Evolutionary conservation across 2,113 vertebrate species (phyloP), one percentile per base, ranked within the genome.

Genomic region (Petroica traversi): DNA sequence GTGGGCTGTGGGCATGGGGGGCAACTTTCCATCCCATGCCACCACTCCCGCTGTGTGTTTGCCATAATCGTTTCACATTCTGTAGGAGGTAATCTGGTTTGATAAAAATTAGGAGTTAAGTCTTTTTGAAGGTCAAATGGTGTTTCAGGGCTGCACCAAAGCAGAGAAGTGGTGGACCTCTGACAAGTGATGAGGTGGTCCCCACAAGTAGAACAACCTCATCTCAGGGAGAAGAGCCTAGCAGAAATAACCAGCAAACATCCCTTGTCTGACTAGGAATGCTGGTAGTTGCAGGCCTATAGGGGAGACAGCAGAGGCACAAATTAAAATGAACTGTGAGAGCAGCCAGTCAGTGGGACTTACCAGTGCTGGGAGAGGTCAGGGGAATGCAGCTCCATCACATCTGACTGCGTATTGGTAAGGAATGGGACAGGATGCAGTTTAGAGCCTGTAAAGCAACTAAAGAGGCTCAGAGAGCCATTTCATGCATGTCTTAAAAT

Each of bases 21-120:
- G 1, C 55, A 63, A 46, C 64, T 84, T 12, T 51, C 49, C 17
- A 6, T 71, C 38, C 62, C 51, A 11, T 1, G 1, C 11, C 51
- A 34, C 46, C 34, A 38, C 14, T 75, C 25, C 3, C 8, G 34
- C 79, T 67, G 11, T 67, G 48, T 29, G n/a, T 51, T 86, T 2
- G 0, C 34, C 1, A 1, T 46, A 26, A 38, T 58, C 0, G 0
- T 88, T 74, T 67, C 64, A 49, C 17, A 8, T 43, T 88, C 46
- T 38, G 8, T 74, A 55, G 11, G 23, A n/a, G 13, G 36, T 43
- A 48, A 54, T 62, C 26, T 59, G 23, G 12, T 59, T 67, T 63
- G 33, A 48, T 84, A 48, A 81, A 89, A 36, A 67, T 45, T 79
- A 58, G 51, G 46, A 62, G 46, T 38, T 19, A 68, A 52, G 33